phyloP scores from a whole-genome alignment of 2,888 invertebrate genomes.

The Alviniconcha strummeri region DNA sequence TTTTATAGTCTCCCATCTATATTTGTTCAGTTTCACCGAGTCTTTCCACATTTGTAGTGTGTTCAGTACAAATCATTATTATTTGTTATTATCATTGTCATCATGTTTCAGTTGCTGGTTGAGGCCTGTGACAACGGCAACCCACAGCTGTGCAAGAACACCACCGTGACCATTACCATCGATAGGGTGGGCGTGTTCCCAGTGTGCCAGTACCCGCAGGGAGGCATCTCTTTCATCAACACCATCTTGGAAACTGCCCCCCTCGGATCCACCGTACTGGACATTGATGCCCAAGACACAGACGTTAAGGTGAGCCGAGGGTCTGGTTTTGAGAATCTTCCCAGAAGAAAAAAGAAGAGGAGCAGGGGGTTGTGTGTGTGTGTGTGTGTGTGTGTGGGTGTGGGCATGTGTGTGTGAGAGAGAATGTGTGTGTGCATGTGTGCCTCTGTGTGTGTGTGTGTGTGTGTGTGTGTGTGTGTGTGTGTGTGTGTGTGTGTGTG shows the following conservation, averaged over 20 bases:
- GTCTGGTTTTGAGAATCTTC: too few species aligned
- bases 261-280: background rate
- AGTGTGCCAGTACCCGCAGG: conserved; percentile 7
- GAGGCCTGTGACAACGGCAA: conserved; percentile 65
- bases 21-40: too few species aligned
- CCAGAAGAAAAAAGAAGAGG: background rate
- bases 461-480: background rate
- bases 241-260: conserved; percentile 14
- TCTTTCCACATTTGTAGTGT: too few species aligned
- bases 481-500: background rate
- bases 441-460: too few species aligned
- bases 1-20: too few species aligned
- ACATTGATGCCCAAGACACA: conserved; percentile 4
- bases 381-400: background rate
- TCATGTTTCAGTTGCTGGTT: conserved; percentile 48
- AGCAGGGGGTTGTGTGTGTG: background rate
- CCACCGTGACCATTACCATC: conserved; percentile 56
- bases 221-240: background rate
- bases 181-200: conserved; percentile 36
- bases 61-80: too few species aligned
- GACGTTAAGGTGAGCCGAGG: too few species aligned
- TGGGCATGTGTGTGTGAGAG: too few species aligned
- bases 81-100: too few species aligned
- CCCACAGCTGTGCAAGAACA: conserved; percentile 54
- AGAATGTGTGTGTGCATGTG: too few species aligned